Percentiles rank a stretch among this genome's conserved stretches.
Conservation (phyloP, 2,888 invertebrate genomes). For the Taphrorychus bicolor region DNA sequence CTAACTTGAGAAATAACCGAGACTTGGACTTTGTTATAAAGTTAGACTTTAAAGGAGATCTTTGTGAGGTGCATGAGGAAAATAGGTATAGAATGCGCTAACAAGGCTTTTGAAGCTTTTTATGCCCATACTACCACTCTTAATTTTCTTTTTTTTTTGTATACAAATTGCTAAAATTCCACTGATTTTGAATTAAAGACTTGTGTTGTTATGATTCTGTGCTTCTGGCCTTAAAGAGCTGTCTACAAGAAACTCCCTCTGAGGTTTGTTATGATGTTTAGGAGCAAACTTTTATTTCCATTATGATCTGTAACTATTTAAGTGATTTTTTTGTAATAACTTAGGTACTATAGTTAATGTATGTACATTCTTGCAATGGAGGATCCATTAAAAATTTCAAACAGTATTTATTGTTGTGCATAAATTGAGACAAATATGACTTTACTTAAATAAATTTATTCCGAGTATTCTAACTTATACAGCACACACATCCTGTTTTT, state of each 20-base stretch:
- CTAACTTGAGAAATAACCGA: slow-evolving; percentile 95
- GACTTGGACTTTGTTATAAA: slow-evolving; percentile 96
- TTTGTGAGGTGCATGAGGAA: slow-evolving; percentile 83
- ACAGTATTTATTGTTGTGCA: too few species aligned
- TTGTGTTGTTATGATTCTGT: too few species aligned
- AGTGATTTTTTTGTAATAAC: slow-evolving; percentile 28
- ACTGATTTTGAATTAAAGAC: too few species aligned
- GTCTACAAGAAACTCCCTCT: too few species aligned
- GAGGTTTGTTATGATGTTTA: slow-evolving; percentile 19
- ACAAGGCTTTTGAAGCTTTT: background rate
- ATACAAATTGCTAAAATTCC: too few species aligned
- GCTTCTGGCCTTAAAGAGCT: too few species aligned
- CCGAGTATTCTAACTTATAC: slow-evolving; percentile 29
- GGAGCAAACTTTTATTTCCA: slow-evolving; percentile 6
- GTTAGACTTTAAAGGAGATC: slow-evolving; percentile 90
- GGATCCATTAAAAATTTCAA: slow-evolving; percentile 18
- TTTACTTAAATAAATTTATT: slow-evolving; percentile 34
- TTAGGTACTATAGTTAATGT: slow-evolving; percentile 23
- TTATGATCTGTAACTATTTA: slow-evolving; percentile 1
- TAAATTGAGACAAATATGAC: background rate
- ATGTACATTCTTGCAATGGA: slow-evolving; percentile 13
- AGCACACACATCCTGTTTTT: slow-evolving; percentile 33
- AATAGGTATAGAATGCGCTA: slow-evolving; percentile 93
- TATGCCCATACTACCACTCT: background rate
- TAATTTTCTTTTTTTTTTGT: slow-evolving; percentile 8